Base-by-base conservation (phyloP, 2,888 invertebrate species). In the Laothoe populi region DNA sequence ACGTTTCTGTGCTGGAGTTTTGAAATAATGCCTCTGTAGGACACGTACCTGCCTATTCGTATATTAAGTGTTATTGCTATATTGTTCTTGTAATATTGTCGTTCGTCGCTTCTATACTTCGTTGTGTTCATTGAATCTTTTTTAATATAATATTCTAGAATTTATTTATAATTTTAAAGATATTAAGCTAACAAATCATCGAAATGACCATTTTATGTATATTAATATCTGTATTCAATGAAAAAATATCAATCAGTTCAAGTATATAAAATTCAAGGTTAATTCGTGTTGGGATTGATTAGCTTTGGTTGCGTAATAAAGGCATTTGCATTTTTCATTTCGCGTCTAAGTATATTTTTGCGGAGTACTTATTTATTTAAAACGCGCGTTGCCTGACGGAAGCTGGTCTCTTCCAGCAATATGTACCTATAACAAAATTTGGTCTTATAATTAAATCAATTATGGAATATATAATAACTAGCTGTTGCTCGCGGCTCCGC, bases 1-100 rank as follows among this genome's bases (percentile, higher is more conserved):
- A 79, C 77, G 72, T 81, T 81, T 79, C 78, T 82, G 74, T 78
- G 77, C 62, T 66, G 72, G 75, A 72, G 76, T 81, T 82, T 83
- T 81, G 78, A 83, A 86, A 86, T 86, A 64, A 84, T 80, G 77
- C 68, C 75, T 76, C 69, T 57, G 65, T 70, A 62, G 68, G 66
- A 66, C 58, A 73, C 64, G 68, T 66, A 70, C 62, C 57, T 61
- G 60, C 62, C 62, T 68, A 67, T 70, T 69, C 69, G 71, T 62
- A 59, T 61, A 57, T 72, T 71, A 66, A 72, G 61, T 67, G 66
- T 70, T 73, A 72, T 71, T 70, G 64, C 63, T 68, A 70, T 70
- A 72, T 70, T 73, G 73, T 73, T 72, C 68, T 72, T 67, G 53
- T 65, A 64, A 68, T 23, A 49, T n/a, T 16, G 11, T 19, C 19